Evolutionary conservation across 2,797 vertebrate species (phyloP).

Genomic region (Carcharodon carcharias): DNA sequence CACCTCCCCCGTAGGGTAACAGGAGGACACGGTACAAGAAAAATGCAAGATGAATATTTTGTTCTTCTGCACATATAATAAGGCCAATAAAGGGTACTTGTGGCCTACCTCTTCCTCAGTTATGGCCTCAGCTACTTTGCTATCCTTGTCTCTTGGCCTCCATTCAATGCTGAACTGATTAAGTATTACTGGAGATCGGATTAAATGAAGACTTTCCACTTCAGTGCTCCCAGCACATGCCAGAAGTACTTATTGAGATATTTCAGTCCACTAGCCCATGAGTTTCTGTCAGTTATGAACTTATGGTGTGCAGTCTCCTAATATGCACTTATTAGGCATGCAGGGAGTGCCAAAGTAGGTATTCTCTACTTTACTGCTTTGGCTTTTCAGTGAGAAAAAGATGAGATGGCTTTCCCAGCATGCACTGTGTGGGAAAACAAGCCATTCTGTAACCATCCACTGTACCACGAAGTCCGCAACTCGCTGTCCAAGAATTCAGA

Average conservation of each 20-base stretch:
- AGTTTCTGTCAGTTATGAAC: background rate
- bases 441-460: too few relatives aligned
- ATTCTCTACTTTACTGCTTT: background rate
- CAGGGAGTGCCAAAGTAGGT: background rate
- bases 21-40: background rate
- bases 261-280: background rate
- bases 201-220: background rate
- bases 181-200: background rate
- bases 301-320: background rate
- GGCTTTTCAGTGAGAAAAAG: background rate
- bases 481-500: too few relatives aligned
- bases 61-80: background rate
- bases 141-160: background rate
- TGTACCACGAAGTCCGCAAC: too few relatives aligned
- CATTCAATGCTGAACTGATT: background rate
- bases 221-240: background rate
- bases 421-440: background rate
- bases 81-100: background rate
- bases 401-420: background rate
- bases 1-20: too few relatives aligned
- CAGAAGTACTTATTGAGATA: background rate
- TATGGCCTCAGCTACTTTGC: background rate
- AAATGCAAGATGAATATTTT: background rate
- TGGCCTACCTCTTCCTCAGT: background rate
- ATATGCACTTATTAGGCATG: background rate